Conservation (phyloP, 1,140 invertebrate genomes). For the Bombus turneri region DNA sequence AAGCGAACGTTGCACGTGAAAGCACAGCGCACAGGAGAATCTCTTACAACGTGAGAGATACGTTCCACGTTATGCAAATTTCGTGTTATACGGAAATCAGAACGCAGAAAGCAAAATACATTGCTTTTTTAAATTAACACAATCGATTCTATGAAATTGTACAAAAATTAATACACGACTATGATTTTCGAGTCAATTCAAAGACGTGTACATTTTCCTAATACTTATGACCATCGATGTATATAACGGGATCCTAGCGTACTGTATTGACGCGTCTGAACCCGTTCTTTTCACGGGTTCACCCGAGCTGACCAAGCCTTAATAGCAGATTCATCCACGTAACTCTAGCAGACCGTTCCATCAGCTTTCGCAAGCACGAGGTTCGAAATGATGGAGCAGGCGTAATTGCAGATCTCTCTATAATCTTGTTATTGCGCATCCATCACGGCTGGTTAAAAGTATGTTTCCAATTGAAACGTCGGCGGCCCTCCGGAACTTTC, state of each 20-base stretch:
- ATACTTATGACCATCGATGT: too few species aligned
- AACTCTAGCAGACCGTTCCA: slow-evolving; percentile 26
- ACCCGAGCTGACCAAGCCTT: not conserved
- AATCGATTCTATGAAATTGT: too few species aligned
- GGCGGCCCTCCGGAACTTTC: not conserved
- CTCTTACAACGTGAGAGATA: not conserved
- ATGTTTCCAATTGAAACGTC: not conserved
- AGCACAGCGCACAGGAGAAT: not conserved
- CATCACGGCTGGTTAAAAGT: slow-evolving; percentile 33
- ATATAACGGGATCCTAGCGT: too few species aligned
- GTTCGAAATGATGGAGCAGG: slow-evolving; percentile 34
- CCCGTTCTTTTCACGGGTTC: not conserved
- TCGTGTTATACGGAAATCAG: too few species aligned
- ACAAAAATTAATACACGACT: too few species aligned
- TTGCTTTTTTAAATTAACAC: too few species aligned
- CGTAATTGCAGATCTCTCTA: slow-evolving; percentile 22
- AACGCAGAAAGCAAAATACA: too few species aligned
- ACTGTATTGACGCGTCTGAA: too few species aligned
- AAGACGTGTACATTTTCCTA: too few species aligned
- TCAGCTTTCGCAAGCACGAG: not conserved
- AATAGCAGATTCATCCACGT: slow-evolving; percentile 26
- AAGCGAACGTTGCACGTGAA: not conserved
- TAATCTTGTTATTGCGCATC: slow-evolving; percentile 49
- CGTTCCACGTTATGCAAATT: too few species aligned
- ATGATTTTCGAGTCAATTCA: too few species aligned